Conservation (phyloP, 2,888 invertebrate species). For the Odontomyia ornata region DNA sequence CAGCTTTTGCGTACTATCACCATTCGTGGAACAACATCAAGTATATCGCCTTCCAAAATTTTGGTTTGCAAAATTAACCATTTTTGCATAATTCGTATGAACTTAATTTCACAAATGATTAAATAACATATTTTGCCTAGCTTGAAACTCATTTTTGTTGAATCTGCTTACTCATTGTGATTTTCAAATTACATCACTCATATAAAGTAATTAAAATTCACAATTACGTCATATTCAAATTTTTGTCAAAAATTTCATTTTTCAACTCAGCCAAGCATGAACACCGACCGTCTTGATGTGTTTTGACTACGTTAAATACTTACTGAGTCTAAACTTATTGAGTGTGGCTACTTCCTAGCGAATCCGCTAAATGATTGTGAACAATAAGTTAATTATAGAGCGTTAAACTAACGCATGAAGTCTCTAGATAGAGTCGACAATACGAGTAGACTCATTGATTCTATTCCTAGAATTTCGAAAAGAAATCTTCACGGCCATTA, state of each 20-base stretch:
- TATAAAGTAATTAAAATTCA: not conserved
- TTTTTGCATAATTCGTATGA: no score
- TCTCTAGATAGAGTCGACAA: not conserved
- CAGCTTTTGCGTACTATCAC: no score
- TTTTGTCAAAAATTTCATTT: conserved; percentile 38
- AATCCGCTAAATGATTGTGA: not conserved
- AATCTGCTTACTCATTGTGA: no score
- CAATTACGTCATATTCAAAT: not conserved
- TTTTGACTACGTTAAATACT: no score
- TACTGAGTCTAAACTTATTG: no score
- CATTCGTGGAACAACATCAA: no score
- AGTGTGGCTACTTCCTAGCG: no score
- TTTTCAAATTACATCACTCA: conserved; percentile 24
- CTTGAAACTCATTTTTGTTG: no score
- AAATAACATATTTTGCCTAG: no score
- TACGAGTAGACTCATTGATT: not conserved
- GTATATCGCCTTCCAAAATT: no score
- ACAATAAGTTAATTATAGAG: conserved; percentile 5
- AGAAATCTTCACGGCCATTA: conserved; percentile 12
- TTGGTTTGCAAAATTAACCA: no score
- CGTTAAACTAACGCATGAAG: not conserved
- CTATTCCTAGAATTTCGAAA: not conserved
- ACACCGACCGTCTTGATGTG: not conserved
- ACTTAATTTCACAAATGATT: no score
- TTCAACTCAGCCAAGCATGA: conserved; percentile 34